phyloP scores from a whole-genome alignment of 2,113 vertebrate genomes.

The Hemiscyllium ocellatum region DNA sequence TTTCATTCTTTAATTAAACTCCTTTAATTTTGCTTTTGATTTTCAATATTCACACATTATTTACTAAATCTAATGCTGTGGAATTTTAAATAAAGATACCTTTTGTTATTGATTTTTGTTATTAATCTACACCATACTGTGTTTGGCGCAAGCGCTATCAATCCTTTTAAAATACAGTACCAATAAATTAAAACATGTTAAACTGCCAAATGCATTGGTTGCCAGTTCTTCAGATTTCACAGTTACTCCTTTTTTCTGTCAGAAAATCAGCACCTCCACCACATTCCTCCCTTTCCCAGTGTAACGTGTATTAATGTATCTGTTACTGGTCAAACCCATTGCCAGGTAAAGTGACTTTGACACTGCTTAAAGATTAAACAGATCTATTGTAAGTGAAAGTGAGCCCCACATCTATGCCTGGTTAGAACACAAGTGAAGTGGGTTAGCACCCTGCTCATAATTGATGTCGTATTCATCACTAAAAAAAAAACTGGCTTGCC shows the following conservation, averaged over 20 bases:
- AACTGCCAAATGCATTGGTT: conserved; percentile 14
- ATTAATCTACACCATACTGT: background rate
- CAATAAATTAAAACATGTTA: conserved; percentile 21
- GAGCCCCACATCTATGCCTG: background rate
- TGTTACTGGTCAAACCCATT: conserved; percentile 15
- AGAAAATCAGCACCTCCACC: conserved; percentile 36
- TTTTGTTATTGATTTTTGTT: background rate
- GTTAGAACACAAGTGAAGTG: background rate
- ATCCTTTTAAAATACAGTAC: background rate
- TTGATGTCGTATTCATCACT: background rate
- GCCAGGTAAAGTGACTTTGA: conserved; percentile 33
- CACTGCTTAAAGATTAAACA: conserved; percentile 25
- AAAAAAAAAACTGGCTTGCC: background rate
- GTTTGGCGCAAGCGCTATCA: background rate
- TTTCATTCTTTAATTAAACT: background rate
- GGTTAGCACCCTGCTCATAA: background rate
- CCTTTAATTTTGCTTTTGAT: background rate
- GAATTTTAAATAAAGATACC: conserved; percentile 1
- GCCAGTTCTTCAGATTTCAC: conserved; percentile 20
- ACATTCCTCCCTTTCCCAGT: conserved; percentile 32
- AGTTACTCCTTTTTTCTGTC: conserved; percentile 32
- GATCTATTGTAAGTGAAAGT: conserved; percentile 13
- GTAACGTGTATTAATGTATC: conserved; percentile 8
- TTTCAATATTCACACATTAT: background rate
- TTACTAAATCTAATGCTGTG: background rate